Evolutionary conservation across 2,888 invertebrate genomes (phyloP), one percentile per base, ranked within the genome.

Genomic region (Stomorhina lunata): DNA sequence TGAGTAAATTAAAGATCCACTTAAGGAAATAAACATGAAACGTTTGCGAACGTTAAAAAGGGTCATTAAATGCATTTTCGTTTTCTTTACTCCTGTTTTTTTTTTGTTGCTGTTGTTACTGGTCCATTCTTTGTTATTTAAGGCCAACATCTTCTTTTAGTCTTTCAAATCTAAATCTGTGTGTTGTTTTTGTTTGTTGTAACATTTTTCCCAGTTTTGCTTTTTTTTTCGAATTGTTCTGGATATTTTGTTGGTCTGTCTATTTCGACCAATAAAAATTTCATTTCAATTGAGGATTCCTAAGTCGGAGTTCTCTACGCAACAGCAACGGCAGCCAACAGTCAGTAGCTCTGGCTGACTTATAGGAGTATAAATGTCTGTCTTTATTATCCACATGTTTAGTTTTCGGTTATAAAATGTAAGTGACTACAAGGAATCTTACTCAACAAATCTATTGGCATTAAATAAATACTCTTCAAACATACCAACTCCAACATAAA

Each of bases 1-100:
- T 71, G 77, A 84, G 78, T 80, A 84, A 82, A 83, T 85, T 85
- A 84, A 85, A 83, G 55, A 83, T 79, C 79, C 84, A 85, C 83
- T 85, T 81, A 81, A 69, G 50, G 68, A 81, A 83, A 81, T 75
- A 79, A 83, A 80, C 80, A 77, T 78, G 79, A 84, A 84, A 78
- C 78, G 69, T 55, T 78, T 68, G 68, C 37, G 65, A 84, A 79
- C 59, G 57, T 78, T 73, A 69, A 81, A 81, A 81, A 78, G 81
- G 81, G 55, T 53, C 81, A 78, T 73, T 78, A 78, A 81, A 81
- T 78, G 78, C 53, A 81, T 78, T 78, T 78, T 78, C 68, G 48
- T 78, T 78, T 78, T 66, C 72, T 73, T 63, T 65, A 69, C 57
- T 69, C 50, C 43, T 73, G 68, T 81, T 65, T 25, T 32, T 17